Evolutionary conservation across 2,888 invertebrate genomes (phyloP), one percentile per base, ranked within the genome.

Genomic region (Oxyscelio sp.): DNA sequence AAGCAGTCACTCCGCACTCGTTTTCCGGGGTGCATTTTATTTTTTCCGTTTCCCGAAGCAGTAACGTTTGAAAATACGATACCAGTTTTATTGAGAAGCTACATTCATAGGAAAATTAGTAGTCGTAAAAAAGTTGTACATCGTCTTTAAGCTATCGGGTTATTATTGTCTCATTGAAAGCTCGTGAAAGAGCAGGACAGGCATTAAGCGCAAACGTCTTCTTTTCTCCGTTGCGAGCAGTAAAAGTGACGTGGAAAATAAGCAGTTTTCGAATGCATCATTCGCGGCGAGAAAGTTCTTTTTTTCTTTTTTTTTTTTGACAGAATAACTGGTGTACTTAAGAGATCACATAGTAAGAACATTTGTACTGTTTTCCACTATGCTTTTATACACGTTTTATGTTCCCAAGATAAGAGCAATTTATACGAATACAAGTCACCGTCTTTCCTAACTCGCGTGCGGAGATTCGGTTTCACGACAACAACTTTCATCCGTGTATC

Each of bases 51-150:
- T 52, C 38, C 24, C 19, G 15, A 50, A 48, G 68, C 50, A 24
- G 54, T 74, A 61, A 74, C 54, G 43, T 40, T 80, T 66, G 38
- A 65, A 68, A 78, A 77, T 66, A 66, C 50, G 54, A 59, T 71
- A 74, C 61, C 74, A 81, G 54, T 66, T 66, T 81, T 81, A 73
- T 81, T 74, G 81, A 74, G 68, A 80, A 61, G 54, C 52, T 54
- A 54, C 68, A 54, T 68, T 74, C 54, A 59, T 73, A 74, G 61
- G 58, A 68, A 74, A 81, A 80, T 75, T 75, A 75, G 68, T 63
- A 70, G 75, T 50, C 54, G 68, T 75, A 81, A 81, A 81, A 75
- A 56, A 63, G 68, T 75, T 56, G 27, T 63, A 38, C 45, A 31
- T 43, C 45, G 45, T 54, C 59, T 50, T 56, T 48, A 40, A 75